Evolutionary conservation across 2,113 vertebrate species (phyloP).

Genomic region (Elgaria multicarinata): DNA sequence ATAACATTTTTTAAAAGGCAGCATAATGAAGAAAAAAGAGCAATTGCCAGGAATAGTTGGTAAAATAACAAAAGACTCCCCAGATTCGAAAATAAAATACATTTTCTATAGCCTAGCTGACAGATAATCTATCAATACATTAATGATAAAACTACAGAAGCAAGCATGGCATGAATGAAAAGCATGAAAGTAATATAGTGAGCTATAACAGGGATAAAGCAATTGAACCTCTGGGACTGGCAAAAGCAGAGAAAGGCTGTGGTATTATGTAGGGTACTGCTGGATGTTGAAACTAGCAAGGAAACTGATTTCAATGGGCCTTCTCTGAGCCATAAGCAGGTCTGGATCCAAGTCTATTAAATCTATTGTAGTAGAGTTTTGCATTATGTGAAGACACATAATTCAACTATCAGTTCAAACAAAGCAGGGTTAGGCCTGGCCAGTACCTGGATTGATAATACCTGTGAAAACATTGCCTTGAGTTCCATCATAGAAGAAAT

Average conservation of each 20-base stretch:
- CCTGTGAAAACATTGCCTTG: background rate
- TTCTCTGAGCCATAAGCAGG: background rate
- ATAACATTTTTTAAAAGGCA: background rate
- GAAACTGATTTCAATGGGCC: background rate
- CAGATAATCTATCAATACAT: background rate
- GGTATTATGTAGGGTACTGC: background rate
- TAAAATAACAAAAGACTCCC: conserved; percentile 1
- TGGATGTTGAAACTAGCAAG: background rate
- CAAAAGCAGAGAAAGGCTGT: background rate
- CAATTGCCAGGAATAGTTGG: background rate
- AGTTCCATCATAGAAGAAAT: background rate
- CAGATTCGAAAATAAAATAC: background rate
- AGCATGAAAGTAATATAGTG: background rate
- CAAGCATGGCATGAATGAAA: background rate
- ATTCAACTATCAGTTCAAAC: background rate
- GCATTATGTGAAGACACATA: background rate
- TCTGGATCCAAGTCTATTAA: background rate
- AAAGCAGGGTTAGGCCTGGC: too few relatives aligned
- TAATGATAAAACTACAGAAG: background rate
- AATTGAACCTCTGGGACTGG: background rate
- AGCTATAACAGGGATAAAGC: background rate
- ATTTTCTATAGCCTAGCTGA: background rate
- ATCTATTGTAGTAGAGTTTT: background rate
- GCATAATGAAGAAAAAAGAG: background rate
- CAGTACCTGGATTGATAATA: background rate